Percentiles rank a stretch among this genome's conserved stretches.
These are phyloP conservation scores for Myoxocephalus aenaeus DNA, from an alignment of 2,797 vertebrate species.

Conservation along the genomic window DNA sequence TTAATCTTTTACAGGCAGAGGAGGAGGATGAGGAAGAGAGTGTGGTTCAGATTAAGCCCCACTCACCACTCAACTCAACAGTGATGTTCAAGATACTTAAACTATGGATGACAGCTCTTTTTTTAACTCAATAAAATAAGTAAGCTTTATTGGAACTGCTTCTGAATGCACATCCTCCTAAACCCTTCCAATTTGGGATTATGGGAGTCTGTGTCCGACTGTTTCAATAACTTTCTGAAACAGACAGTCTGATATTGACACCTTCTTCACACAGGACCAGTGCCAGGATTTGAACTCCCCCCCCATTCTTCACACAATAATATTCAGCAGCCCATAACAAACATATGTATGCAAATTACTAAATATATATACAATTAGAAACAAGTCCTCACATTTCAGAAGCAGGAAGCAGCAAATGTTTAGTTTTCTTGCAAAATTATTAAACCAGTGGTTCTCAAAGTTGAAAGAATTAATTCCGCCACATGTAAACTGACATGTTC, in stretches of 20 bases:
- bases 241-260: not conserved
- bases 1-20: conserved; percentile 69
- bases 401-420: not conserved
- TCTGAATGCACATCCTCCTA: not conserved
- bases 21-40: conserved; percentile 14
- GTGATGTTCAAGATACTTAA: not conserved
- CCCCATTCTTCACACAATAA: not conserved
- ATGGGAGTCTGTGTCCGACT: not conserved
- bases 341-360: not conserved
- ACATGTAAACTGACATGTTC: not conserved
- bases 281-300: not conserved
- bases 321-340: not conserved
- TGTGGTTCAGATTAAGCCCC: not conserved
- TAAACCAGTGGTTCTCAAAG: not conserved
- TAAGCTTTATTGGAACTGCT: not conserved
- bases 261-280: not conserved
- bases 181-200: not conserved
- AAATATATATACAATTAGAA: not conserved
- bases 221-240: not conserved
- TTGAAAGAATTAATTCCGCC: not conserved
- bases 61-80: not conserved
- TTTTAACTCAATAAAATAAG: not conserved
- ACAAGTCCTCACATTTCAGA: not conserved
- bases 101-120: not conserved
- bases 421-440: not conserved